Percentiles rank a stretch among this genome's conserved stretches.
Evolutionary conservation across 2,113 vertebrate species (phyloP).

Genomic region (Pseudopipra pipra): DNA sequence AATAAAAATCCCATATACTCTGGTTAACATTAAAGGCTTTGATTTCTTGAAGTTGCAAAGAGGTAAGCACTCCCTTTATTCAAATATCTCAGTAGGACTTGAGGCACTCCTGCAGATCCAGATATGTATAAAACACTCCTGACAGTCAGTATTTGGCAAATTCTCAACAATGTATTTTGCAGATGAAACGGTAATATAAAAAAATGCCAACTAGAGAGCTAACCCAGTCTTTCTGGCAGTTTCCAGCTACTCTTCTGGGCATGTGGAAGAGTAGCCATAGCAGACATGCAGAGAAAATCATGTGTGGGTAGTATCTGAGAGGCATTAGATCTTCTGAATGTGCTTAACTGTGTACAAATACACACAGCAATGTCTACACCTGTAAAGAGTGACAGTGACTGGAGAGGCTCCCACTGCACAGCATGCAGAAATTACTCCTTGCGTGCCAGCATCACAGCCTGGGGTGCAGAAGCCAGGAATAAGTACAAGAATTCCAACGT

Average conservation of each 20-base stretch:
- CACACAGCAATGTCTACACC: not conserved
- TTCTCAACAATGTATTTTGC: not conserved
- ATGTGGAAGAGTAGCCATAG: not conserved
- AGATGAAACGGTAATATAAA: not conserved
- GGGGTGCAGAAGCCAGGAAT: not conserved
- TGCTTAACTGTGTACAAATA: accelerated
- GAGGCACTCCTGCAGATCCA: not conserved
- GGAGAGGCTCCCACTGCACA: not conserved
- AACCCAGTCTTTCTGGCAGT: not conserved
- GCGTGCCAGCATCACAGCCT: not conserved
- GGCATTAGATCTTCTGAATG: not conserved
- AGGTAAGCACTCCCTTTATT: not conserved
- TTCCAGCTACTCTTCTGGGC: not conserved
- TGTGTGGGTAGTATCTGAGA: not conserved
- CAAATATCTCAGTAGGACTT: not conserved
- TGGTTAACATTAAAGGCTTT: not conserved
- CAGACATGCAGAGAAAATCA: not conserved
- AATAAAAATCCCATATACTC: not conserved
- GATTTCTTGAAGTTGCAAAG: not conserved
- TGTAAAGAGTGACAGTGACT: not conserved
- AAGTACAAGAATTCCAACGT: not conserved
- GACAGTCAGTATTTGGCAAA: not conserved
- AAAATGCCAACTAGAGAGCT: not conserved
- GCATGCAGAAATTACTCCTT: not conserved
- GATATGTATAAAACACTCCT: not conserved